A percentile compares a stretch with the other conserved stretches of the same genome.
These are phyloP conservation scores for Castor canadensis DNA, from an alignment of 2,113 vertebrate species.

Conservation along the genomic window DNA sequence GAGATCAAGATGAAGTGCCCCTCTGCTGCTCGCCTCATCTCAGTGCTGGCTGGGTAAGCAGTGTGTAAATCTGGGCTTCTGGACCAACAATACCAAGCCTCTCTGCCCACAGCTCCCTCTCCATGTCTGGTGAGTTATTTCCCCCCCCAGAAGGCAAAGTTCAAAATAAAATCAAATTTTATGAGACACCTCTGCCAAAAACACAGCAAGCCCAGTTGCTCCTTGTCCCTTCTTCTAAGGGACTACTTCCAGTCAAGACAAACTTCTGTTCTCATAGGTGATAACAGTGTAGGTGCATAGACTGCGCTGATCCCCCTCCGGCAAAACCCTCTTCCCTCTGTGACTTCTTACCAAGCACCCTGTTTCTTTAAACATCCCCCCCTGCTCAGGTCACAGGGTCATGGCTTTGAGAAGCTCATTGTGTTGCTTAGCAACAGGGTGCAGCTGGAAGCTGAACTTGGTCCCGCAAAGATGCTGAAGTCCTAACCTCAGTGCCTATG, in stretches of 20 bases:
- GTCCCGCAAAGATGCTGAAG: background rate
- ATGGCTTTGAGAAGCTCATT: background rate
- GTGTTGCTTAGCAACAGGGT: background rate
- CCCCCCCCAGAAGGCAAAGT: background rate
- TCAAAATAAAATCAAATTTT: background rate
- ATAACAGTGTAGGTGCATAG: too few species aligned
- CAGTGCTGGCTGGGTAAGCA: background rate
- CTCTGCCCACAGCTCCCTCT: background rate
- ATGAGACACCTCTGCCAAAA: background rate
- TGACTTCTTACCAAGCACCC: background rate
- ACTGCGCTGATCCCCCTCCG: accelerated
- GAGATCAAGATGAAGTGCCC: too few species aligned
- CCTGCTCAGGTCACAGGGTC: background rate
- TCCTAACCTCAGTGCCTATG: background rate
- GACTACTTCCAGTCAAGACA: too few species aligned
- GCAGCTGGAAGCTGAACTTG: background rate
- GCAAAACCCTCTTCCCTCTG: background rate
- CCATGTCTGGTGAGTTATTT: background rate
- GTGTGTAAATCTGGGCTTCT: background rate
- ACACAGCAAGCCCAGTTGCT: accelerated
- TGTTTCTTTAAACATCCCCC: accelerated
- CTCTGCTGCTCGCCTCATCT: accelerated
- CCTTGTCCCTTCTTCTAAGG: background rate
- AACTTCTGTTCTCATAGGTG: background rate
- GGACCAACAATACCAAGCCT: background rate